Conservation (phyloP, 1,140 invertebrate species). For the Papilio xuthus region DNA sequence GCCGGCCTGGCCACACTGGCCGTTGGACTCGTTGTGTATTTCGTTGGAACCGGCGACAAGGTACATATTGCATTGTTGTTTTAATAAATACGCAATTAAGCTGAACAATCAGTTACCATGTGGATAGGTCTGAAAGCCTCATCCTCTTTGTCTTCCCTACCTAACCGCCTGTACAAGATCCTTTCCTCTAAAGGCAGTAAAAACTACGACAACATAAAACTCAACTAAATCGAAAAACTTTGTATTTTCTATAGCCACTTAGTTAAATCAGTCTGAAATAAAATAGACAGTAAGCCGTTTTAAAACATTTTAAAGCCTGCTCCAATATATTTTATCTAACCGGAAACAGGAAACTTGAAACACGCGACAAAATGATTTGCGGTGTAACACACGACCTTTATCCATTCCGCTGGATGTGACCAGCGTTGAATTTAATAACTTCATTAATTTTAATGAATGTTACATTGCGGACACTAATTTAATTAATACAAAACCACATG, state of each 20-base stretch:
- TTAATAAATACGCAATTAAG: background rate
- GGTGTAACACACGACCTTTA: background rate
- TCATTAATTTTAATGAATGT: constrained; percentile 9
- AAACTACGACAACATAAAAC: too few species aligned
- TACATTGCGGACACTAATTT: background rate
- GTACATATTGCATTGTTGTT: constrained; percentile 42
- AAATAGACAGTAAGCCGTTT: background rate
- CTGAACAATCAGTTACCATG: too few species aligned
- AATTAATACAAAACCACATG: background rate
- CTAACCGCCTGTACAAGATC: too few species aligned
- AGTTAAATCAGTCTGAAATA: background rate
- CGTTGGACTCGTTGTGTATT: constrained; percentile 91
- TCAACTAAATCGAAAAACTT: too few species aligned
- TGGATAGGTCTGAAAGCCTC: too few species aligned
- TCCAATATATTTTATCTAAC: too few species aligned
- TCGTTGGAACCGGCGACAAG: constrained; percentile 94
- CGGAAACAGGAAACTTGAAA: constrained; percentile 33
- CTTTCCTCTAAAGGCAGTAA: too few species aligned
- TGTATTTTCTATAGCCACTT: too few species aligned
- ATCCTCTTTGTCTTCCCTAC: too few species aligned
- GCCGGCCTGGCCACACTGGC: constrained; percentile 92
- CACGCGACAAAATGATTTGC: constrained; percentile 29
- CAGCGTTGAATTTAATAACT: background rate
- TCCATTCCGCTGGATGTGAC: background rate
- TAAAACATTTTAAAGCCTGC: background rate